Conservation (phyloP, 2,797 vertebrate species). For the Gallirallus australis region DNA sequence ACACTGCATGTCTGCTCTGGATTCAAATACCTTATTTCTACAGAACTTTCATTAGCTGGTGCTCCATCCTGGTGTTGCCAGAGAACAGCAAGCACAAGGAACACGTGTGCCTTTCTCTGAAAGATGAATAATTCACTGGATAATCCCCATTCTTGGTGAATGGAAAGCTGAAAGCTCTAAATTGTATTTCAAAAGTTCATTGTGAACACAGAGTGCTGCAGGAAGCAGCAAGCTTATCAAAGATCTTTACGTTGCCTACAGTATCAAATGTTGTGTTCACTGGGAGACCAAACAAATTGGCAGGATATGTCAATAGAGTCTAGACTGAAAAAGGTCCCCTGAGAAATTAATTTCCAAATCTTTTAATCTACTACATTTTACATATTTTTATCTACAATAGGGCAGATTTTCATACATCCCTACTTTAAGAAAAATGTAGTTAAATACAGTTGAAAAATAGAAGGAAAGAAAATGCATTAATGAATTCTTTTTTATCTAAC, state of each 20-base stretch:
- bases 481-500: background rate
- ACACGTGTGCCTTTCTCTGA: background rate
- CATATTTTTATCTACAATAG: background rate
- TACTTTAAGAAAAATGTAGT: background rate
- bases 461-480: background rate
- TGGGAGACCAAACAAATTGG: constrained; percentile 44
- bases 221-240: constrained; percentile 51
- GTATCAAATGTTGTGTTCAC: constrained; percentile 36
- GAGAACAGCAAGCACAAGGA: background rate
- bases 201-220: background rate
- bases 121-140: background rate
- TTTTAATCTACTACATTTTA: background rate
- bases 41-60: background rate
- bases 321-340: constrained; percentile 11
- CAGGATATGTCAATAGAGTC: constrained; percentile 3
- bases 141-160: background rate
- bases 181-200: background rate
- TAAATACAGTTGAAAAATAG: background rate
- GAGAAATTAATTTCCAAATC: constrained; percentile 16
- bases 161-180: background rate
- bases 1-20: background rate
- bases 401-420: background rate
- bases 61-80: background rate
- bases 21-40: background rate
- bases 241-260: background rate